Evolutionary conservation across 2,888 invertebrate genomes (phyloP), one percentile per base, ranked within the genome.

Genomic region (Tuta absoluta): DNA sequence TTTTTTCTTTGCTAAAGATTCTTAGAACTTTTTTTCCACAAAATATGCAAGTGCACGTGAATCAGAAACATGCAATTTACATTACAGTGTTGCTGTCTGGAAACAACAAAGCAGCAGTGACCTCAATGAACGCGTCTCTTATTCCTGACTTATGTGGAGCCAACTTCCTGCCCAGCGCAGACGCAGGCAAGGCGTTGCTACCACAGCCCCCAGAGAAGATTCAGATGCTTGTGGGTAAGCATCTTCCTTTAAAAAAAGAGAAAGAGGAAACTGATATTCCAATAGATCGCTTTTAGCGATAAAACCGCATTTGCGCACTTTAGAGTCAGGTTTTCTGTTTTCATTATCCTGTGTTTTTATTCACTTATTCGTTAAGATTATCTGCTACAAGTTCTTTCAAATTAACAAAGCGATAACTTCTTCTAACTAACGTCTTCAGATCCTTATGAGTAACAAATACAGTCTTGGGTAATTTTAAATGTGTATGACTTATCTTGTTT

Each of bases 161-260:
- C 17, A 89, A 92, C 75, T 93, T 92, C 78, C 76, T 93, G 61
- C 89, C 92, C 0, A 84, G 80, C n/a, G 82, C 82, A 0, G 87
- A 90, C 49, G 86, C 90, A 0, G 85, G 82, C 0, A 84, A 84
- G 62, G 92, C 91, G 8, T 74, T 94, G 60, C 83, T 81, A 8
- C 75, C 86, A 11, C 94, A 94, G 57, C 89, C 92, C 0, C 82
- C 85, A 0, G 87, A 87, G 66, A 92, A 93, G 82, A 91, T 94
- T 63, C 93, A 93, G 74, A 92, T 89, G 73, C 85, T 94, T 14
- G 89, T 91, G 63, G 93, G 90, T 88, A 12, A 53, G 51, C 1
- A 51, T 41, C 12, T 33, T 5, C 4, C 14, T 3, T 45, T 5
- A n/a, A n/a, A 41, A 1, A 14, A 41, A n/a, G 41, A 38, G 11